Evolutionary conservation across 1,140 invertebrate species (phyloP), one percentile per base, ranked within the genome.

Genomic region (Scylla paramamosain): DNA sequence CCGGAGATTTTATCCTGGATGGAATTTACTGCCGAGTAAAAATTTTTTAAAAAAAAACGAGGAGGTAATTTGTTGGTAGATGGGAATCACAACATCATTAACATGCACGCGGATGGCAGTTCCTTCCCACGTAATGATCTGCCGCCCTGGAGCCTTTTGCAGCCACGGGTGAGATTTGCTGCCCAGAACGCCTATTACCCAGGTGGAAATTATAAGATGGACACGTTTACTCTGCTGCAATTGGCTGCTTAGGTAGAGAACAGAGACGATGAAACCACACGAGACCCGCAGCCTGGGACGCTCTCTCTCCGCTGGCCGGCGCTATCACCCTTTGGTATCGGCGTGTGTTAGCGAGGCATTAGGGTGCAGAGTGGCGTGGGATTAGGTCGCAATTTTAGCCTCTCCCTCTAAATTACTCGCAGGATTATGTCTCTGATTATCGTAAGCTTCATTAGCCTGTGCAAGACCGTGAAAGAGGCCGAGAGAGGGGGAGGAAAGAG

Each of bases 381-480:
- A 77, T 77, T 77, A 77, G 67, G 67, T 77, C 67, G 67, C 67
- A 77, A 77, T 77, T 77, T 77, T 77, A 77, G 67, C 67, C 67
- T 77, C 67, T 77, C 67, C 67, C 67, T 59, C 67, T 77, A 77
- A 77, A 77, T 77, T 77, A n/a, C 67, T 77, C 12, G 67, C 67
- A n/a, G 67, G 67, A 77, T 77, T 77, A 77, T 77, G 67, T 77
- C 67, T 77, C 67, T 77, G 67, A 77, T 77, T 77, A 77, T 77
- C 67, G 67, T 77, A 77, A 77, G 67, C 67, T 77, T 77, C 67
- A 77, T 77, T 77, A 77, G 67, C n/a, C 67, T 77, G 67, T 77
- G 67, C 67, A 77, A 77, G 67, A 77, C 67, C 67, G 67, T 77
- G 67, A 77, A 77, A 77, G 16, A 77, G 67, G 67, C 20, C 25